Percentiles rank a stretch among this genome's conserved stretches.
Evolutionary conservation across 2,888 invertebrate species (phyloP).

Genomic region (Philonicus albiceps): DNA sequence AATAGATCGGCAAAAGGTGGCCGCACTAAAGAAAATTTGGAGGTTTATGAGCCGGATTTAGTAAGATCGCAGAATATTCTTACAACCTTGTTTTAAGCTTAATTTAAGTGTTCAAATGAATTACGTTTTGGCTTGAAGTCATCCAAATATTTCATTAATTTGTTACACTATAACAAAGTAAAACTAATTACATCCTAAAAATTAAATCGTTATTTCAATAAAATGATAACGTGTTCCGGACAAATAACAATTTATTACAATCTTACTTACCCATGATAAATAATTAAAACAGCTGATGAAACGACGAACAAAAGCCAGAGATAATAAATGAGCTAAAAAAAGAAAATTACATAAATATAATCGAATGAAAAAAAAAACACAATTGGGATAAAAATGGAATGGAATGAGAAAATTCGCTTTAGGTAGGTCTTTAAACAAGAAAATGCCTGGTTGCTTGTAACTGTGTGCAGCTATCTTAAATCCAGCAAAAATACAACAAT

Average conservation of each 20-base stretch:
- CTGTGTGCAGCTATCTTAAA: not conserved
- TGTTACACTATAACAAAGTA: not conserved
- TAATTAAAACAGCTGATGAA: not conserved
- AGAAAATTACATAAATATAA: not conserved
- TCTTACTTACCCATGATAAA: not conserved
- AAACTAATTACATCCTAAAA: not conserved
- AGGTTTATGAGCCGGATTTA: not conserved
- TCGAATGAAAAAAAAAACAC: not conserved
- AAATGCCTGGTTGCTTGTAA: not conserved
- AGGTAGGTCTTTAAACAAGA: not conserved
- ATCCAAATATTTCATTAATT: not conserved
- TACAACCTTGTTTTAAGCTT: not conserved
- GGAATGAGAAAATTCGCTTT: not conserved
- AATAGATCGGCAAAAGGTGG: slow-evolving; percentile 29
- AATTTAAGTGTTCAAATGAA: not conserved
- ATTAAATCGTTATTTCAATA: not conserved
- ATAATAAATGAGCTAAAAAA: not conserved
- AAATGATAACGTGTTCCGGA: too few species aligned
- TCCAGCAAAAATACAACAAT: not conserved
- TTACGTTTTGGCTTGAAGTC: not conserved
- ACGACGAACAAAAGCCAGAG: not conserved
- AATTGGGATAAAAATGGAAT: not conserved
- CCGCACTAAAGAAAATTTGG: slow-evolving; percentile 11
- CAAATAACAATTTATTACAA: too few species aligned
- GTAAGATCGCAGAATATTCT: not conserved